Evolutionary conservation across 2,888 invertebrate species (phyloP).

Genomic region (Branchellion lobata): DNA sequence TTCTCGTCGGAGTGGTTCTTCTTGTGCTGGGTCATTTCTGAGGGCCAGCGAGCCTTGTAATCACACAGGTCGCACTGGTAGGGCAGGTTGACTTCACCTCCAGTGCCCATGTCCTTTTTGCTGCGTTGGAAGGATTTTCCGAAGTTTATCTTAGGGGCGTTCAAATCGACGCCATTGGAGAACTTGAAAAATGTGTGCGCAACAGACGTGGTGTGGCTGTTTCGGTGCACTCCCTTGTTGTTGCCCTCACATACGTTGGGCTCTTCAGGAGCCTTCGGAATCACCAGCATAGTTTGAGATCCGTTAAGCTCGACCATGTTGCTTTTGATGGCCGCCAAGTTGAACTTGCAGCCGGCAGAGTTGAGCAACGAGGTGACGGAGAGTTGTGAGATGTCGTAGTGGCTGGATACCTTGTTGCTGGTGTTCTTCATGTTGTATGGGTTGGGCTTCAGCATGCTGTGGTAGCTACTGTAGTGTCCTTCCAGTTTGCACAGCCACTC

Average conservation of each 20-base stretch:
- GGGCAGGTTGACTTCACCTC: slow-evolving; percentile 55
- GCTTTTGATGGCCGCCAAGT: not conserved
- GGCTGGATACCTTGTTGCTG: not conserved
- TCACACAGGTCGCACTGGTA: slow-evolving; percentile 61
- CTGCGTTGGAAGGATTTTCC: not conserved
- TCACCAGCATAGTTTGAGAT: slow-evolving; percentile 49
- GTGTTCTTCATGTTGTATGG: slow-evolving; percentile 58
- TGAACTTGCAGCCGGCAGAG: not conserved
- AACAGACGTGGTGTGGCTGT: not conserved
- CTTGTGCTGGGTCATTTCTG: slow-evolving; percentile 63
- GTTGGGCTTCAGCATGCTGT: slow-evolving; percentile 57
- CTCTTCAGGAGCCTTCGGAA: slow-evolving; percentile 52
- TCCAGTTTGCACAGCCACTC: slow-evolving; percentile 62
- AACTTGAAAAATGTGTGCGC: not conserved
- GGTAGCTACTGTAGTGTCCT: slow-evolving; percentile 61
- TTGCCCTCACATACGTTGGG: not conserved
- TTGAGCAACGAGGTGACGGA: not conserved
- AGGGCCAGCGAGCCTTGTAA: slow-evolving; percentile 62
- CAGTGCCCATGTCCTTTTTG: slow-evolving; percentile 20
- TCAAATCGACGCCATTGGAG: not conserved
- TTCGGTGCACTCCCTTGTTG: not conserved
- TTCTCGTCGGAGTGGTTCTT: slow-evolving; percentile 62
- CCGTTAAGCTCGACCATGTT: slow-evolving; percentile 37
- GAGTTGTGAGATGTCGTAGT: not conserved
- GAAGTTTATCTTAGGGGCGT: not conserved